Percentiles rank a stretch among this genome's conserved stretches.
Evolutionary conservation across 2,113 vertebrate species (phyloP).

Genomic region (Hipposideros armiger): DNA sequence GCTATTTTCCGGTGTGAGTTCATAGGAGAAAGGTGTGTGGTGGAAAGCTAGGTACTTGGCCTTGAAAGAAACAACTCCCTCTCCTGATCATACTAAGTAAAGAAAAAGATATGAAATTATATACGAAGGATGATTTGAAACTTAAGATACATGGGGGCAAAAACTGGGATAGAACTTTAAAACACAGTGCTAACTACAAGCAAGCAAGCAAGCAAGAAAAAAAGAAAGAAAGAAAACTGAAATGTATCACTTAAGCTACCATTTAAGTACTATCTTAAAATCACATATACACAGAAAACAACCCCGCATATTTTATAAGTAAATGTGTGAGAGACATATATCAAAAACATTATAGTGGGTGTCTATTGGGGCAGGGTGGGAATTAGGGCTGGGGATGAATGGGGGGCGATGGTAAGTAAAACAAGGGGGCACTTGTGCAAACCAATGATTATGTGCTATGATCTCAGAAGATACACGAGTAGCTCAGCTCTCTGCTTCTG

Average conservation of each 20-base stretch:
- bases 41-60: not conserved
- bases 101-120: not conserved
- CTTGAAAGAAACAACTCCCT: not conserved
- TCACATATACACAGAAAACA: not conserved
- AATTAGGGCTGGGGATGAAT: not conserved
- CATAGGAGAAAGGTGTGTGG: not conserved
- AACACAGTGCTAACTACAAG: not conserved
- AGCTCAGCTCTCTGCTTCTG: not conserved
- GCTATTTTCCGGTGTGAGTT: not conserved
- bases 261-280: not conserved
- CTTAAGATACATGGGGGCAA: not conserved
- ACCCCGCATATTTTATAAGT: not conserved
- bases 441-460: fast-evolving
- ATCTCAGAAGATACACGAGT: not conserved
- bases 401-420: not conserved
- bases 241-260: not conserved
- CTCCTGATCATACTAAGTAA: not conserved
- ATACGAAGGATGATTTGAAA: not conserved
- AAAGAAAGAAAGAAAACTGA: not conserved
- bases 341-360: not conserved
- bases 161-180: not conserved
- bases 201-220: too few relatives aligned
- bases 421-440: not conserved
- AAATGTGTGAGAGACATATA: not conserved
- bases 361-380: not conserved